A percentile compares a stretch with the other conserved stretches of the same genome.
phyloP scores from a whole-genome alignment of 2,888 invertebrate species.

The Drosophila imparisetae region DNA sequence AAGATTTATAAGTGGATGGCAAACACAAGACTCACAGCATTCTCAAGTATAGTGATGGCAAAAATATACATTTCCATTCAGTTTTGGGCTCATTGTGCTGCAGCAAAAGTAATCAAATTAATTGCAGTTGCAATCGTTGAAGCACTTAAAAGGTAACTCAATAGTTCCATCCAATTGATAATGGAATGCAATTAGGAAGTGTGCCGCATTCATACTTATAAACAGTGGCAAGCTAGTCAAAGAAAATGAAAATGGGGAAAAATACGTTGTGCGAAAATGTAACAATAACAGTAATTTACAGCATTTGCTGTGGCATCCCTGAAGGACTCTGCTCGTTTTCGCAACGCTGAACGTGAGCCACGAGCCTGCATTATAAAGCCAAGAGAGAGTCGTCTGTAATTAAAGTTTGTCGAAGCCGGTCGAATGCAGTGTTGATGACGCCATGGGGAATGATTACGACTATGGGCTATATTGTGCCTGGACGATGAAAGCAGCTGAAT shows the following conservation, averaged over 20 bases:
- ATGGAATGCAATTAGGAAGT: conserved; percentile 76
- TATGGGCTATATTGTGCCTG: conserved; percentile 6
- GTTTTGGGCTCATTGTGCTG: conserved; percentile 19
- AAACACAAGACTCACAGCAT: neutral
- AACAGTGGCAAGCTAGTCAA: conserved; percentile 18
- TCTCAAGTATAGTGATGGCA: neutral
- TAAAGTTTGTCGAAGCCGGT: conserved; percentile 70
- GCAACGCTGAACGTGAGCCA: conserved; percentile 5
- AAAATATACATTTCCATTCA: conserved; percentile 10
- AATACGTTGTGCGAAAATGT: conserved; percentile 40
- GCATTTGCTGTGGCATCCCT: conserved; percentile 39
- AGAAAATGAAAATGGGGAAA: conserved; percentile 5
- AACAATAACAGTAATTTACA: conserved; percentile 72
- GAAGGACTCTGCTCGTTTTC: conserved; percentile 19
- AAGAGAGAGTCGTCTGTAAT: conserved; percentile 61
- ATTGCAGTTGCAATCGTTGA: conserved; percentile 10
- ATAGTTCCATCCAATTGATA: conserved; percentile 59
- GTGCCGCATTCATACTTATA: conserved; percentile 29
- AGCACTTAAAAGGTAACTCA: conserved; percentile 48
- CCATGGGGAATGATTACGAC: conserved; percentile 45
- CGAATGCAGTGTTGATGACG: conserved; percentile 32
- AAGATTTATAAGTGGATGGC: neutral
- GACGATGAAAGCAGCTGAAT: conserved; percentile 18
- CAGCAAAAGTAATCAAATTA: conserved; percentile 28
- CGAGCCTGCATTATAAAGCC: conserved; percentile 61